These are phyloP conservation scores for Heliconius hermathena DNA, from an alignment of 1,140 invertebrate genomes.

Conservation along the genomic window DNA sequence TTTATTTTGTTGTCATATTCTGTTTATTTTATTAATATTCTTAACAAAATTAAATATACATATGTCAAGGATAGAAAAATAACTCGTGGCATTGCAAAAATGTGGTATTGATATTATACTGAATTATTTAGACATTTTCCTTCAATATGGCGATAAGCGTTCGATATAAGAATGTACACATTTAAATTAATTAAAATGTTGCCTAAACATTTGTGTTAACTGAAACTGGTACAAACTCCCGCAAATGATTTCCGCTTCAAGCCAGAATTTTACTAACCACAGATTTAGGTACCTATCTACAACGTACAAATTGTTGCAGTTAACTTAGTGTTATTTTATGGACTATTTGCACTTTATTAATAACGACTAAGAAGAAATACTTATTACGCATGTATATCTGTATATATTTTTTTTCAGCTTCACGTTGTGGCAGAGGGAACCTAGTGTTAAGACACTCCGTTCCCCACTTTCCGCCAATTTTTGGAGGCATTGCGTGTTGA, in stretches of 20 bases:
- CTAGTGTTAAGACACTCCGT: too few relatives aligned
- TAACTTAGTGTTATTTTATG: not conserved
- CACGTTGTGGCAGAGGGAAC: too few relatives aligned
- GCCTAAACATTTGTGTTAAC: not conserved
- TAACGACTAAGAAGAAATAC: not conserved
- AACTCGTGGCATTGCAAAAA: not conserved
- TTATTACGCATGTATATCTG: not conserved
- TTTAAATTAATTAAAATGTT: not conserved
- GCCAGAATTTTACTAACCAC: not conserved
- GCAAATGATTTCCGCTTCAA: constrained; percentile 2
- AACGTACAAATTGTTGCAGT: not conserved
- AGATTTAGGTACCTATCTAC: not conserved
- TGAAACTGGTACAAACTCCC: not conserved
- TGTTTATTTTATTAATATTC: not conserved
- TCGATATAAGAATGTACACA: not conserved
- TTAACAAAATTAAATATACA: not conserved
- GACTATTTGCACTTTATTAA: not conserved
- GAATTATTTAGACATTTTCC: not conserved
- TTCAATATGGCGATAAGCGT: not conserved
- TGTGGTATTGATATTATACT: not conserved
- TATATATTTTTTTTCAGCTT: too few relatives aligned
- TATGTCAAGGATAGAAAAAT: not conserved
- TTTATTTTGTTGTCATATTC: not conserved
- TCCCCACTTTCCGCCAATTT: too few relatives aligned
- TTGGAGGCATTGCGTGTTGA: too few relatives aligned